Evolutionary conservation across 2,888 invertebrate species (phyloP), one percentile per base, ranked within the genome.

Genomic region (Eilema depressum): DNA sequence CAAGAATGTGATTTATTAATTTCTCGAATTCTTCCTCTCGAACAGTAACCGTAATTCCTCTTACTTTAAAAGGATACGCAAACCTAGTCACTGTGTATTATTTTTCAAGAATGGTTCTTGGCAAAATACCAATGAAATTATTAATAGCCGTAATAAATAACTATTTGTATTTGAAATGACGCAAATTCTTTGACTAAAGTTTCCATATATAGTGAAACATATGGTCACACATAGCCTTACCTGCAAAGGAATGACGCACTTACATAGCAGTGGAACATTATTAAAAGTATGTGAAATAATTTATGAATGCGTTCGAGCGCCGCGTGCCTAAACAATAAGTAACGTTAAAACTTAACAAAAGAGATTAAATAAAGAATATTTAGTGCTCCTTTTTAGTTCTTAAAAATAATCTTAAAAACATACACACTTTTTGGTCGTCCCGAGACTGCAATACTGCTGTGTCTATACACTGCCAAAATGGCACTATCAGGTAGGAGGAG

Each of bases 171-270:
- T 59, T 60, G 23, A 17, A 65, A 70, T 70, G 63, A 70, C 66
- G 56, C 41, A 62, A 70, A 70, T 56, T 33, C 30, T 53, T 33
- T 56, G 28, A 63, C 61, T 53, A 28, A 26, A 53, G 28, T 47
- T 23, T 53, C 77, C 75, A 33, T 80, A 69, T 70, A 77, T 14
- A 74, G 77, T 41, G 3, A 28, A 47, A 66, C 70, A 79, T 70
- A 70, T 72, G 74, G 74, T 63, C 37, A 23, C 30, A 23, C 30
- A 57, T 61, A 67, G 57, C 67, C 75, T 63, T 74, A 72, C 59
- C 63, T 30, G 62, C 12, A n/a, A 63, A 62, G 5, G 30, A 71
- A 75, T 80, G 72, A 72, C 72, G 66, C 68, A 68, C 33, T 63
- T 61, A 63, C 56, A 26, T 62, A 53, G 61, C 64, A 28, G 26